Evolutionary conservation across 1,140 invertebrate genomes (phyloP).

Genomic region (Capitella teleta): DNA sequence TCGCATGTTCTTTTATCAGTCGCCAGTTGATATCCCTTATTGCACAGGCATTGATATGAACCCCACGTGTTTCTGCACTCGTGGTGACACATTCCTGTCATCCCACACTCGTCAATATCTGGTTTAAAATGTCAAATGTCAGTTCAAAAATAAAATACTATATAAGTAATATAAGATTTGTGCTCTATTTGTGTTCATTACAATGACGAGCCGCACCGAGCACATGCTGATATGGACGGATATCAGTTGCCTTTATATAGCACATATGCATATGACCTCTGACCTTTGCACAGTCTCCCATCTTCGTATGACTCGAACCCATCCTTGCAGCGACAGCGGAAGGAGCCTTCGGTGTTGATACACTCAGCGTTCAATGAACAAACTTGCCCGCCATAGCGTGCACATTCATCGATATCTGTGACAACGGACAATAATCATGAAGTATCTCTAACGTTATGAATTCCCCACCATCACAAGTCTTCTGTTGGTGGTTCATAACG

Average conservation of each 20-base stretch:
- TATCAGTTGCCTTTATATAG: not conserved
- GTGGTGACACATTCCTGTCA: constrained; percentile 15
- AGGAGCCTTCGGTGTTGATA: constrained; percentile 55
- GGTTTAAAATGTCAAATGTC: no score
- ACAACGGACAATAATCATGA: no score
- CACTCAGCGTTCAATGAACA: constrained; percentile 41
- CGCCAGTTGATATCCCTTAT: constrained; percentile 57
- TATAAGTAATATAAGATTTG: no score
- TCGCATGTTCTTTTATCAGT: constrained; percentile 51
- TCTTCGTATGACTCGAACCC: constrained; percentile 56
- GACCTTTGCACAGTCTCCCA: constrained; percentile 30
- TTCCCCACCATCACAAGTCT: no score
- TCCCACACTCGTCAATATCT: constrained; percentile 53
- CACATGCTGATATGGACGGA: no score
- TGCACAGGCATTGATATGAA: constrained; percentile 74
- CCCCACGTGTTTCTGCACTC: constrained; percentile 66
- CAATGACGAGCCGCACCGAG: no score
- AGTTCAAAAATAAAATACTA: no score
- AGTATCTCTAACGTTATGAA: no score
- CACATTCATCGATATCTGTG: constrained; percentile 52
- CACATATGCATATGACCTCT: not conserved
- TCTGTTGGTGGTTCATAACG: no score
- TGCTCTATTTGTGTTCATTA: no score
- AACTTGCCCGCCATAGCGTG: constrained; percentile 24
- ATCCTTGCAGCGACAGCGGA: constrained; percentile 58